Evolutionary conservation across 2,888 invertebrate genomes (phyloP).

Genomic region (Tetanocera ferruginea): DNA sequence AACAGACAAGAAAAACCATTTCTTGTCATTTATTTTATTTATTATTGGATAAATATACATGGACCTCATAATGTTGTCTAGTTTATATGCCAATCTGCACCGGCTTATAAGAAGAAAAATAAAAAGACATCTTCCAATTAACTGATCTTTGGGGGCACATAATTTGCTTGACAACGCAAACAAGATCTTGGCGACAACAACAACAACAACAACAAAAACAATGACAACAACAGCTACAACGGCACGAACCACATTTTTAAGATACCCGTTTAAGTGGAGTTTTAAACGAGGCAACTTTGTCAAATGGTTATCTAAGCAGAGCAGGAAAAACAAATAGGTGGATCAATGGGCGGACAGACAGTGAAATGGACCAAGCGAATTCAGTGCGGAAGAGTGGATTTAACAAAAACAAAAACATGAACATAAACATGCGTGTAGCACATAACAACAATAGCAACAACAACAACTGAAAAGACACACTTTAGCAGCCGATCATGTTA

Average conservation of each 20-base stretch:
- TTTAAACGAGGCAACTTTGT: background rate
- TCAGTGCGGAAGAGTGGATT: background rate
- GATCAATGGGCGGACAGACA: background rate
- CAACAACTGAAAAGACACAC: background rate
- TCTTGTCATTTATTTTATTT: no score
- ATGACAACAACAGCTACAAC: background rate
- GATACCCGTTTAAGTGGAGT: background rate
- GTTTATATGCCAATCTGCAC: no score
- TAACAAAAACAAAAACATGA: background rate
- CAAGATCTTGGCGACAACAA: conserved; percentile 9
- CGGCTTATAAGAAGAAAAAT: no score
- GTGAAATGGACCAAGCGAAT: background rate
- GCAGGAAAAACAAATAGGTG: background rate
- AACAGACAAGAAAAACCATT: no score
- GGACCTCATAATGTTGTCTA: no score
- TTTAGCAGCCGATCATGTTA: background rate
- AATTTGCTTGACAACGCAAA: conserved; percentile 25
- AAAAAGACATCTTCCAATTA: background rate
- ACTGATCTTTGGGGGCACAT: conserved; percentile 20
- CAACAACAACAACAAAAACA: background rate
- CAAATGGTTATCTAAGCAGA: background rate
- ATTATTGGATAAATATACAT: no score
- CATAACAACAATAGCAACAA: background rate
- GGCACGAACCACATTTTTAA: background rate
- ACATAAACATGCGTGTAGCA: background rate